Base-by-base conservation (phyloP, 2,888 invertebrate species). In the Octodonta nipae region DNA sequence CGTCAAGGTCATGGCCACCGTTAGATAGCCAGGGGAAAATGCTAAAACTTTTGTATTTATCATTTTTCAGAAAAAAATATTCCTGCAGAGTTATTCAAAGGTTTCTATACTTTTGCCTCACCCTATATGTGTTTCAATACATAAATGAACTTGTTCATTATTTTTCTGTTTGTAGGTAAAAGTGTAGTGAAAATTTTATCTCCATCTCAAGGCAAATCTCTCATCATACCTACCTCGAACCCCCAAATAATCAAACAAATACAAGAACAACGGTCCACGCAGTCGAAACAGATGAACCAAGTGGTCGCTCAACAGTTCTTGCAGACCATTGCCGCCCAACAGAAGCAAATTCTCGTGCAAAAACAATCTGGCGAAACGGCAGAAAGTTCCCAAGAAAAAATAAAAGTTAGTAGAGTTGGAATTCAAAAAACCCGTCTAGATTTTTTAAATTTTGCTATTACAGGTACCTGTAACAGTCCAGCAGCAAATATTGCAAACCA, bases 161-260 rank as follows among this genome's bases (percentile, higher is more conserved):
- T 15, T 13, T 6, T 13, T 13, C 36, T n/a, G 6, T 15, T 40
- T 35, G 10, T 26, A 43, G 43, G 41, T 11, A 61, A 60, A 41
- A 52, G 52, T 36, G 38, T 60, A 14, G 60, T 63, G 6, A 62
- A 61, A 51, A 61, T 63, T 20, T 47, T 63, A 29, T 55, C 61
- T 5, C 54, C 60, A 1, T 50, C 51, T 15, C 58, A 58, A 38
- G 60, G 60, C 32, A 58, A 65, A 43, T 61, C 66, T 1, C 55
- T 68, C 6, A 67, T 68, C 42, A 61, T 67, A 33, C 63, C 67
- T 1, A 60, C 62, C 2, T 50, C 59, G 7, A 61, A 62, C 38
- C 45, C 60, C n/a, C 50, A 55, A 28, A 32, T 52, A 10, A 38
- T 51, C 13, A 56, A 55, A 41, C 52, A 54, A 28, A 55, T 52